Percentiles rank a stretch among this genome's conserved stretches.
Conservation (phyloP, 2,113 vertebrate genomes). For the Lagopus leucura region DNA sequence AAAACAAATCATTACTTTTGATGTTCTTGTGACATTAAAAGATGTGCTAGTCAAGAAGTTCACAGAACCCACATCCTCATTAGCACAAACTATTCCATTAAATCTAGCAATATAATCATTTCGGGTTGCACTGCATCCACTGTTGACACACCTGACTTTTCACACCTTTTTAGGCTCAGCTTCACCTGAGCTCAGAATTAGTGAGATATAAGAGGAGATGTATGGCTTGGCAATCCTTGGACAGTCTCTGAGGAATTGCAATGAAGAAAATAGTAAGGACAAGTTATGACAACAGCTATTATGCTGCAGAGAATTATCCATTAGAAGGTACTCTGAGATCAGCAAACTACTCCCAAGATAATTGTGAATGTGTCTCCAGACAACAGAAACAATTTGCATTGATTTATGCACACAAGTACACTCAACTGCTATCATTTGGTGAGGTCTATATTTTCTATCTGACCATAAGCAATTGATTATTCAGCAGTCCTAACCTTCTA, state of each 20-base stretch:
- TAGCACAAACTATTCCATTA: background rate
- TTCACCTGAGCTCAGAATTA: background rate
- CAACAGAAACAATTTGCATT: background rate
- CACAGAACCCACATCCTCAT: background rate
- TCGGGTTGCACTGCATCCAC: background rate
- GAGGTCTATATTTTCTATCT: background rate
- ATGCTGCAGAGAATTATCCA: background rate
- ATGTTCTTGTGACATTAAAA: background rate
- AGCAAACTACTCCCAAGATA: background rate
- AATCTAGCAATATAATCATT: background rate
- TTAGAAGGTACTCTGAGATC: background rate
- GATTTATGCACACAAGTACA: background rate
- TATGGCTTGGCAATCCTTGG: background rate
- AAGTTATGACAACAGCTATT: background rate
- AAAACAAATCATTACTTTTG: background rate
- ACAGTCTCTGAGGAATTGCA: background rate
- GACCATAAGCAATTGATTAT: background rate
- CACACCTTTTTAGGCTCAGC: background rate
- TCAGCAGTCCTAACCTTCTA: background rate
- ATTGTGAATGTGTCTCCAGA: background rate
- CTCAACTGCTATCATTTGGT: background rate
- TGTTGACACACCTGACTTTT: background rate
- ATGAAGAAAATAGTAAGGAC: background rate
- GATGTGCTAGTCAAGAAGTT: background rate
- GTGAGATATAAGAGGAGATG: rapidly evolving